Conservation (phyloP, 2,797 vertebrate genomes). For the Oryzias dopingdopingensis region DNA sequence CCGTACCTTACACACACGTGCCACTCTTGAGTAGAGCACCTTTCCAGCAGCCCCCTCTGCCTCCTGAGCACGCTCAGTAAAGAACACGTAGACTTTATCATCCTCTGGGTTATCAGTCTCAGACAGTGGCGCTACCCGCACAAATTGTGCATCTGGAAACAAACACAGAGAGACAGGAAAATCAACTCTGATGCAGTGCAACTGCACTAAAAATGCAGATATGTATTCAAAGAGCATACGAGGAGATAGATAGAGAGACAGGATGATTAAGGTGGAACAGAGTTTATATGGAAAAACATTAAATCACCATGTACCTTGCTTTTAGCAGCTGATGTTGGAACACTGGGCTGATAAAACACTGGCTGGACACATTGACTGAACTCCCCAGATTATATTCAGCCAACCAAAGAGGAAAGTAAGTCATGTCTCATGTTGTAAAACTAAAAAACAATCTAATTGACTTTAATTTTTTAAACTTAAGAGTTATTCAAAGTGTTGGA, state of each 20-base stretch:
- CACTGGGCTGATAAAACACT: conserved; percentile 35
- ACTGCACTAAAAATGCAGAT: background rate
- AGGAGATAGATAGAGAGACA: background rate
- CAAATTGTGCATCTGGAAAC: conserved; percentile 78
- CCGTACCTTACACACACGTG: conserved; percentile 81
- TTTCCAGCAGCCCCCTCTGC: conserved; percentile 79
- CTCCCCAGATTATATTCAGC: conserved; percentile 20
- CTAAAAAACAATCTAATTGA: no score
- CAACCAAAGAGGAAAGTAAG: background rate
- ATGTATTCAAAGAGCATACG: conserved; percentile 14
- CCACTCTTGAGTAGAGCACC: conserved; percentile 82
- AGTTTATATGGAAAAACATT: conserved; percentile 40
- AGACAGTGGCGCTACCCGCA: conserved; percentile 80
- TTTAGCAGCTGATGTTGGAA: conserved; percentile 45
- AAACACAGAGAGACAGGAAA: conserved; percentile 13
- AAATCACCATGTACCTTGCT: conserved; percentile 44
- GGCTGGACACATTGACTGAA: conserved; percentile 12
- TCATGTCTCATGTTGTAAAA: background rate
- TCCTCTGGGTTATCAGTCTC: conserved; percentile 85
- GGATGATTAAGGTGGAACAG: conserved; percentile 2
- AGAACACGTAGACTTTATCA: conserved; percentile 85
- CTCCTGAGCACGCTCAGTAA: conserved; percentile 83
- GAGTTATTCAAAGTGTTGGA: no score
- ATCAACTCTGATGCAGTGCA: conserved; percentile 4
- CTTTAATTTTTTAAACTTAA: no score